Conservation (phyloP, 2,888 invertebrate genomes). For the Carpatolechia fugitivella region DNA sequence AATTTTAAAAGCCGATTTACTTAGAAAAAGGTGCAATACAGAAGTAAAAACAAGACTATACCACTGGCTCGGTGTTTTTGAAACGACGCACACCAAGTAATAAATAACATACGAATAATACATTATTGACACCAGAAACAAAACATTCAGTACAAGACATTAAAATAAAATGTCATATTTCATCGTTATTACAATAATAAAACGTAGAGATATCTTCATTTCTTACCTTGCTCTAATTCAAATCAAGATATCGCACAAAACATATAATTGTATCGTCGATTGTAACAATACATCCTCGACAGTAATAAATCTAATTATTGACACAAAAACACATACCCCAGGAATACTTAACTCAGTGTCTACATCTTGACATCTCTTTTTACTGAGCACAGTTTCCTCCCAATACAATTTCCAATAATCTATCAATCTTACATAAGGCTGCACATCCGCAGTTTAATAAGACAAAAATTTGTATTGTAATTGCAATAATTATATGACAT, state of each 20-base stretch:
- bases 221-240: neutral
- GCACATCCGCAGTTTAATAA: conserved; percentile 12
- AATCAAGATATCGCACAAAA: too few relatives aligned
- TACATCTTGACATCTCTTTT: neutral
- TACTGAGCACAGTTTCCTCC: conserved; percentile 18
- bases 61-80: too few relatives aligned
- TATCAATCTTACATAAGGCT: conserved; percentile 14
- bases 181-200: too few relatives aligned
- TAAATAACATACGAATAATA: too few relatives aligned
- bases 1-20: too few relatives aligned
- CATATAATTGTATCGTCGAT: neutral
- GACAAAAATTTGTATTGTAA: conserved; percentile 25
- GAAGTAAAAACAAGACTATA: too few relatives aligned
- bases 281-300: neutral
- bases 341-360: neutral
- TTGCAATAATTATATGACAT: conserved; percentile 24
- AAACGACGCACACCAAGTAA: too few relatives aligned
- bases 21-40: too few relatives aligned
- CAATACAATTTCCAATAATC: conserved; percentile 21
- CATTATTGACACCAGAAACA: too few relatives aligned
- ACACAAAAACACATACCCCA: neutral
- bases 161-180: too few relatives aligned
- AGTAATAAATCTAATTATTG: neutral
- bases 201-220: neutral
- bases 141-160: too few relatives aligned